Percentiles rank a stretch among this genome's conserved stretches.
phyloP scores from a whole-genome alignment of 2,113 vertebrate genomes.

The Tympanuchus pallidicinctus region DNA sequence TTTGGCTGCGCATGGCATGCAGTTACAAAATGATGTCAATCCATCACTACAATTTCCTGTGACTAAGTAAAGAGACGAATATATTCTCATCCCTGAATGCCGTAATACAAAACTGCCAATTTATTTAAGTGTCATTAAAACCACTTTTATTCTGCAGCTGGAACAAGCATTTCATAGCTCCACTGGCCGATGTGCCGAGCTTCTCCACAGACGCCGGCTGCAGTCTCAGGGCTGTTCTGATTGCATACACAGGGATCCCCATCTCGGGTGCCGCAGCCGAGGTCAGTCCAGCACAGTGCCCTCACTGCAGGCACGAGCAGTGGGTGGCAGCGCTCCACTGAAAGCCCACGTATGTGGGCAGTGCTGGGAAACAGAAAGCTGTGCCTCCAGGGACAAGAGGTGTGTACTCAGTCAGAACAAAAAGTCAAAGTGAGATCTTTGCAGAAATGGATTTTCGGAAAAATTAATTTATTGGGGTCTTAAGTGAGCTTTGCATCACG shows the following conservation, averaged over 20 bases:
- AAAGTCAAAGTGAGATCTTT: constrained; percentile 11
- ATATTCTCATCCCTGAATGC: background rate
- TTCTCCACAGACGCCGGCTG: background rate
- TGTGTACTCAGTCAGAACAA: background rate
- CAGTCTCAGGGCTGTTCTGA: background rate
- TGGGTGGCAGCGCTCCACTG: rapidly evolving
- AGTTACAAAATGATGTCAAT: constrained; percentile 31
- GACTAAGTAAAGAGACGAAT: constrained; percentile 4
- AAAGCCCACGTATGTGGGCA: rapidly evolving
- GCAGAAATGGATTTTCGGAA: constrained; percentile 34
- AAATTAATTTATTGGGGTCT: background rate
- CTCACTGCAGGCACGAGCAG: rapidly evolving
- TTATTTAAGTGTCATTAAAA: constrained; percentile 22
- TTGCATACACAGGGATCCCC: background rate
- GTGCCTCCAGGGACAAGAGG: background rate
- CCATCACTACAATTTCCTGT: constrained; percentile 4
- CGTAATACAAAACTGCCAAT: background rate
- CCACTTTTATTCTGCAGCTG: background rate
- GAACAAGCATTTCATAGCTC: background rate
- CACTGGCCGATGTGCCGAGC: background rate
- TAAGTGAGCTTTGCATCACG: background rate
- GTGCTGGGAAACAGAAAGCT: background rate
- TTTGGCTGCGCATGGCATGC: background rate
- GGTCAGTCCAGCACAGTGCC: background rate
- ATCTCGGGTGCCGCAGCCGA: background rate